Evolutionary conservation across 23 tunicate genomes (phyloP).

Genomic region (Trididemnum clinides): DNA sequence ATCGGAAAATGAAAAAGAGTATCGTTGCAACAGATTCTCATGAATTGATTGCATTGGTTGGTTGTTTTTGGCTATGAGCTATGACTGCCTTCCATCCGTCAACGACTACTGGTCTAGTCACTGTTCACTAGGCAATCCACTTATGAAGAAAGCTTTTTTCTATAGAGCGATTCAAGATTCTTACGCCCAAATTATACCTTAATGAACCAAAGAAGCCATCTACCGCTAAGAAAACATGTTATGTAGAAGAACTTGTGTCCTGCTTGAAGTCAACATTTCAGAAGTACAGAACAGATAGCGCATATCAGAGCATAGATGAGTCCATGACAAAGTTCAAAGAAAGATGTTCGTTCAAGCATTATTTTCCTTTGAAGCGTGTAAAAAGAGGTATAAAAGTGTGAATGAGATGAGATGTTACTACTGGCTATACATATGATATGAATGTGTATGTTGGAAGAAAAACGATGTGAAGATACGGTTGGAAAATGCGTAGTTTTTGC

Average conservation of each 20-base stretch:
- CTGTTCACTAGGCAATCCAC: background rate
- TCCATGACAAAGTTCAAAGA: slow-evolving; percentile 3
- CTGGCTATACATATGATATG: slow-evolving; percentile 7
- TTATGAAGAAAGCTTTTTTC: background rate
- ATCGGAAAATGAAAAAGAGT: background rate
- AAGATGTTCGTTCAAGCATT: background rate
- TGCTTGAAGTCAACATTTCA: slow-evolving; percentile 6
- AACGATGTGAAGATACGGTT: background rate
- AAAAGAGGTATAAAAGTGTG: background rate
- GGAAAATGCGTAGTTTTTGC: background rate
- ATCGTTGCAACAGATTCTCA: background rate
- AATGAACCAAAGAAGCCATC: background rate
- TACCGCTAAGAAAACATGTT: background rate
- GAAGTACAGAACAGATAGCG: background rate
- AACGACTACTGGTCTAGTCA: background rate
- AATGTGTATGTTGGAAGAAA: slow-evolving; percentile 4
- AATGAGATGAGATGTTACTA: background rate
- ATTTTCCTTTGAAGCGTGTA: background rate
- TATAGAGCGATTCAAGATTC: background rate
- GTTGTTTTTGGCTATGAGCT: background rate
- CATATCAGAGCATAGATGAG: background rate
- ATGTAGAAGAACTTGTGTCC: background rate
- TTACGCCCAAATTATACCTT: background rate
- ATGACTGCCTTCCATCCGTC: background rate
- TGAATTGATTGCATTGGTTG: background rate